Conservation (phyloP, 2,113 vertebrate genomes). For the Calyptommatus sinebrachiatus region DNA sequence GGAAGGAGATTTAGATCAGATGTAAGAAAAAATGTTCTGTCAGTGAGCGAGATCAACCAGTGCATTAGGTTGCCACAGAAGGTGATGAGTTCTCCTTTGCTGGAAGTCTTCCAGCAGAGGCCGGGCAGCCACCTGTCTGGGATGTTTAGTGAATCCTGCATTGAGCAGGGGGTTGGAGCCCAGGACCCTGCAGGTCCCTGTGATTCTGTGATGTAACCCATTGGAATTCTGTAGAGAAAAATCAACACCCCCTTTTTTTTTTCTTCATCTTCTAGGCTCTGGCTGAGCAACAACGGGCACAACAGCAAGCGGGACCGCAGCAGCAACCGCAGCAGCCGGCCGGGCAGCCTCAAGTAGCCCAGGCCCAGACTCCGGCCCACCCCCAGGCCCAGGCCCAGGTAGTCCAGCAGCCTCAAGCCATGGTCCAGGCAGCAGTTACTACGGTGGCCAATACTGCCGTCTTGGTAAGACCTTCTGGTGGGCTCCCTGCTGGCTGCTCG, state of each 20-base stretch:
- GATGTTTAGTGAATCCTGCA: too few relatives aligned
- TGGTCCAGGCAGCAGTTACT: constrained; percentile 78
- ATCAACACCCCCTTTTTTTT: background rate
- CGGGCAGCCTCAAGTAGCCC: constrained; percentile 68
- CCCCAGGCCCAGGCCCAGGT: constrained; percentile 63
- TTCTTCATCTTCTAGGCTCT: constrained; percentile 72
- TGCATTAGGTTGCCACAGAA: too few relatives aligned
- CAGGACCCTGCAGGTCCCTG: too few relatives aligned
- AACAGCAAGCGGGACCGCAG: constrained; percentile 80
- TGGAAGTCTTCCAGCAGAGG: too few relatives aligned
- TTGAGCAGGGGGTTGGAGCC: too few relatives aligned
- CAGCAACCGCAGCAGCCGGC: constrained; percentile 61
- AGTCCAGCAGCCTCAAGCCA: constrained; percentile 72
- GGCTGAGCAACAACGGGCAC: constrained; percentile 87
- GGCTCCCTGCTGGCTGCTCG: constrained; percentile 29
- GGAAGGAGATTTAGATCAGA: too few relatives aligned
- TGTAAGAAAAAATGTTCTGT: too few relatives aligned
- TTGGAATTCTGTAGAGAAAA: background rate
- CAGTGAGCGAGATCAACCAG: too few relatives aligned
- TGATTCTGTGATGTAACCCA: too few relatives aligned
- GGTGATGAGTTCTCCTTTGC: too few relatives aligned
- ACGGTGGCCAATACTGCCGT: constrained; percentile 86
- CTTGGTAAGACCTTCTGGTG: constrained; percentile 78
- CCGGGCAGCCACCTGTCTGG: too few relatives aligned
- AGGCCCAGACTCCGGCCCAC: constrained; percentile 64